Evolutionary conservation across 2,888 invertebrate genomes (phyloP).

Genomic region (Amiota communis): DNA sequence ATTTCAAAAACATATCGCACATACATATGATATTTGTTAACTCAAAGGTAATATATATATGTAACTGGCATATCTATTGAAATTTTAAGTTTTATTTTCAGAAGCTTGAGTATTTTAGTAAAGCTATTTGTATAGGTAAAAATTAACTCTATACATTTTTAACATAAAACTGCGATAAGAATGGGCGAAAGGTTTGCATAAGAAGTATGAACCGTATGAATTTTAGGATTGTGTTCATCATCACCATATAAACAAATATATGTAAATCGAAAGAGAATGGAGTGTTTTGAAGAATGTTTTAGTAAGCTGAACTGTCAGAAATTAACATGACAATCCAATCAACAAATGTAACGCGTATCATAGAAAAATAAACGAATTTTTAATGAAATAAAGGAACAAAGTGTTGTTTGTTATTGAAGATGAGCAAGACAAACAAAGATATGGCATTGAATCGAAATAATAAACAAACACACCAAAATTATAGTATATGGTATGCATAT

Average conservation of each 20-base stretch:
- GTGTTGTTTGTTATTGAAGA: neutral
- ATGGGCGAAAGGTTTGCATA: neutral
- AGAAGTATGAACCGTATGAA: neutral
- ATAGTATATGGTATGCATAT: slow-evolving; percentile 25
- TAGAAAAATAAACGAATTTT: slow-evolving; percentile 14
- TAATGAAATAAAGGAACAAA: neutral
- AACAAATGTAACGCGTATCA: slow-evolving; percentile 45
- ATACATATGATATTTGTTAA: no score
- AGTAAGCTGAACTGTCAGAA: slow-evolving; percentile 40
- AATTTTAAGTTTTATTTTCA: no score
- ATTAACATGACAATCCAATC: slow-evolving; percentile 62
- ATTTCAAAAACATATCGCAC: no score
- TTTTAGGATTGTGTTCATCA: neutral
- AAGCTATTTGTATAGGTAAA: no score
- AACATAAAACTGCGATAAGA: neutral
- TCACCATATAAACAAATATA: neutral
- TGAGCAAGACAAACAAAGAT: neutral
- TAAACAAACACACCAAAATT: slow-evolving; percentile 18
- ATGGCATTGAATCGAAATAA: neutral
- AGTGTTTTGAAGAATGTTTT: neutral
- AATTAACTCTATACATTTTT: no score
- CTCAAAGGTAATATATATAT: no score
- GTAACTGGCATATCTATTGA: no score
- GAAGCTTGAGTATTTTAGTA: no score
- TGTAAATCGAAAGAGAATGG: neutral